Evolutionary conservation across 2,888 invertebrate species (phyloP).

Genomic region (Thereva unica): DNA sequence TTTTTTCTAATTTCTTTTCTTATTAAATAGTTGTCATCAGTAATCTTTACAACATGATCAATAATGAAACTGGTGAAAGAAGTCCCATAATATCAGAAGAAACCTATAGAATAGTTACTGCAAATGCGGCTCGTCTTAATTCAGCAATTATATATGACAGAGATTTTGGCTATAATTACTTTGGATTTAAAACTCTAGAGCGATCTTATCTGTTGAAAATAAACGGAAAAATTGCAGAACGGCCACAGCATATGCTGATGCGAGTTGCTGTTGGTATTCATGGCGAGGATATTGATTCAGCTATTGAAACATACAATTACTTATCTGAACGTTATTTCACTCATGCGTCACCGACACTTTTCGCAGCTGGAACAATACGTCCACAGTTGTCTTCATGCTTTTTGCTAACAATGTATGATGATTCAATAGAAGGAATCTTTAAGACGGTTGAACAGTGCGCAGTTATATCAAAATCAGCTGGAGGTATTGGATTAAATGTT

Average conservation of each 20-base stretch:
- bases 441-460: constrained; percentile 92
- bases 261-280: constrained; percentile 96
- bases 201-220: constrained; percentile 92
- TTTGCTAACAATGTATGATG: constrained; percentile 89
- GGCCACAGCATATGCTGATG: constrained; percentile 99
- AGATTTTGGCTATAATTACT: constrained; percentile 96
- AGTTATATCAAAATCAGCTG: constrained; percentile 93
- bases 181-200: constrained; percentile 99
- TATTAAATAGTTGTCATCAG: constrained; percentile 78
- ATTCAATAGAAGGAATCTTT: constrained; percentile 95
- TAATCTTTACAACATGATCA: constrained; percentile 78
- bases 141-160: constrained; percentile 96
- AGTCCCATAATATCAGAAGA: constrained; percentile 87
- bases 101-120: constrained; percentile 78
- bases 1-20: constrained; percentile 17
- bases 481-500: constrained; percentile 95
- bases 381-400: constrained; percentile 97
- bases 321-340: constrained; percentile 96
- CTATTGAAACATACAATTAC: constrained; percentile 93
- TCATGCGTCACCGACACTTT: constrained; percentile 96
- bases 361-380: constrained; percentile 87
- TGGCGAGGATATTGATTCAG: constrained; percentile 87
- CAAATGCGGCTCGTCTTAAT: constrained; percentile 87
- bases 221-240: constrained; percentile 87
- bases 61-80: constrained; percentile 70